Base-by-base conservation (phyloP, 2,888 invertebrate species). In the Cheilosia variabilis region DNA sequence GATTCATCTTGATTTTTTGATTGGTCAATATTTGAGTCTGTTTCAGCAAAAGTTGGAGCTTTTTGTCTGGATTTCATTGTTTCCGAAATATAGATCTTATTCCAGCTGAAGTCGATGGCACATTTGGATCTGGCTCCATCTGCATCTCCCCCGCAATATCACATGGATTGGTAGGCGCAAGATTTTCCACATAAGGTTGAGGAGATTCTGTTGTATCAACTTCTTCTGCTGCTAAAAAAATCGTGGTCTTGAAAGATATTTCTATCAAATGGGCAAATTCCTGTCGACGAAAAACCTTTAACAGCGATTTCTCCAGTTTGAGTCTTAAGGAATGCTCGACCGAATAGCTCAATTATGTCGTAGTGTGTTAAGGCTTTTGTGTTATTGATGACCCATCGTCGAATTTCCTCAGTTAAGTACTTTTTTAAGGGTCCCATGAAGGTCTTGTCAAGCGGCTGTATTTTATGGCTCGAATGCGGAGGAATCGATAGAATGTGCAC, bases 381-480 rank as follows among this genome's bases (percentile, higher is more conserved):
- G 6, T 57, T 57, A 5, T 57, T 17, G n/a, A 34, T 19, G 19
- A 19, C 17, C 19, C 19, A 47, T 17, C 63, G 41, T 15, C 58
- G 34, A 15, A 65, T 76, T 68, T 86, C 73, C 52, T 73, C 66
- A 10, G 68, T 45, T 19, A 87, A 77, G 77, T 80, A 76, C 62
- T 87, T 77, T 81, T 76, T 76, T 43, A 86, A 66, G 0, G 76
- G 47, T 47, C 73, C 77, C 81, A 87, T 81, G 37, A 78, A 78
- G 19, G 73, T 81, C 47, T 81, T 87, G 62, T 87, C 73, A 17
- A 78, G 69, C 2, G 77, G 87, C 55, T 81, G 81, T 19, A 87
- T 81, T 72, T 87, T 76, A 47, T 78, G 65, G 58, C 77, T 78
- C 10, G 77, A 78, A 50, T 87, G 68, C 10, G 68, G 80, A 10